Evolutionary conservation across 2,113 vertebrate genomes (phyloP).

Genomic region (Coptodon bakossiorum): DNA sequence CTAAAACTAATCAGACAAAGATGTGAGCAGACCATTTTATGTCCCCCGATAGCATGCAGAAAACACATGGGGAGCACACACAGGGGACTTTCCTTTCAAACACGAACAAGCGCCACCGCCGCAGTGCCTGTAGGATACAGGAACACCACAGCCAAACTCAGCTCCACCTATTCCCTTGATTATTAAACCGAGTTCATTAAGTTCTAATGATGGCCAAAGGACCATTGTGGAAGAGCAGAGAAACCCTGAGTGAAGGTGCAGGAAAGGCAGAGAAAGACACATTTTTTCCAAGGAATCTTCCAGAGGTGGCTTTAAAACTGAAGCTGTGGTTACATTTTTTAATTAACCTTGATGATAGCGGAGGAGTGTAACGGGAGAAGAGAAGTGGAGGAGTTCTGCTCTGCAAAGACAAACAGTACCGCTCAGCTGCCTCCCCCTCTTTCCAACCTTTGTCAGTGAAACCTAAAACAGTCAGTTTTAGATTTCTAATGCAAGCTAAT

Average conservation of each 20-base stretch:
- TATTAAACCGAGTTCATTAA: slow-evolving; percentile 52
- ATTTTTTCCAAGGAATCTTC: background rate
- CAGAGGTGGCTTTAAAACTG: slow-evolving; percentile 15
- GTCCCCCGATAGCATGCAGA: background rate
- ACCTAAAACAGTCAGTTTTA: background rate
- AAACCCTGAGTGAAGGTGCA: background rate
- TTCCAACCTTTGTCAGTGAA: background rate
- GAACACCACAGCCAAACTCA: background rate
- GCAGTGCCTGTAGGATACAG: slow-evolving; percentile 15
- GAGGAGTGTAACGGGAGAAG: background rate
- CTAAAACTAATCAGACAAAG: slow-evolving; percentile 54
- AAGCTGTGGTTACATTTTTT: slow-evolving; percentile 25
- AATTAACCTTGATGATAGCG: slow-evolving; percentile 51
- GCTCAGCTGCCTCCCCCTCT: background rate
- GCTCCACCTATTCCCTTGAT: slow-evolving; percentile 38
- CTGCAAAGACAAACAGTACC: background rate
- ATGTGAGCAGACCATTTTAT: slow-evolving; percentile 42
- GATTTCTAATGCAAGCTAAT: background rate
- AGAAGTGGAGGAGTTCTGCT: background rate
- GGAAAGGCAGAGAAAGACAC: background rate
- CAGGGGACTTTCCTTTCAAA: background rate
- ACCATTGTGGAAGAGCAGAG: background rate
- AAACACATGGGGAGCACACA: slow-evolving; percentile 2
- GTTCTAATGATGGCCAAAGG: slow-evolving; percentile 55
- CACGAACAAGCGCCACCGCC: background rate